Evolutionary conservation across 2,797 vertebrate species (phyloP), one percentile per base, ranked within the genome.

Genomic region (Erithacus rubecula): DNA sequence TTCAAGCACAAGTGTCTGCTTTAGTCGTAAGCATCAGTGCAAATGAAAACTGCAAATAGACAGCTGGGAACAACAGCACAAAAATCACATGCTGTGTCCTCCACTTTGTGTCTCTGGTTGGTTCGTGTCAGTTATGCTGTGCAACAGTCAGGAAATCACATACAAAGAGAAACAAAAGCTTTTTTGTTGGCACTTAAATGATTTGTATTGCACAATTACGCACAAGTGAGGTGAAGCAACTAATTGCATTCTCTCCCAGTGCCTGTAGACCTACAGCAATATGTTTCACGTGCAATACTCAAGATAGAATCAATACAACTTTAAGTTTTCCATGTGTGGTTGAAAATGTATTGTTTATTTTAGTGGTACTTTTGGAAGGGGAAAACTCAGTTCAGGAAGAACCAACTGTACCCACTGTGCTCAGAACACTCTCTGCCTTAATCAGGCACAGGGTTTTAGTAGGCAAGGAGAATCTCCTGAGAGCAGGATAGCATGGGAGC

Each of bases 281-380:
- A 76, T 3, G 2, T 84, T 95, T 92, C 53, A 47, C 4, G 9
- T n/a, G 71, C 72, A 94, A 70, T 47, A 83, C 47, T 23, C n/a
- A 47, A 84, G 60, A 78, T 10, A 67, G 39, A 93, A 90, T 88
- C 70, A 78, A 69, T 74, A 52, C 4, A 72, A 17, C 43, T 72
- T 72, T 68, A 52, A 19, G 11, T 37, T 86, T 76, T 93, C 12
- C 47, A 64, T 79, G 44, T 72, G 47, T 67, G 11, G 6, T 71
- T 79, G 70, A 86, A 95, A 96, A 87, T 36, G 30, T 44, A 55
- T 55, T 81, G 36, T 82, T 89, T 93, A 59, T 32, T 90, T 76
- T 34, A 74, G n/a, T 1, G 0, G 26, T 15, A 58, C 26, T 90
- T 94, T 87, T 72, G 63, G 29, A 85, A 71, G 16, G n/a, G 26